A percentile compares a stretch with the other conserved stretches of the same genome.
phyloP scores from a whole-genome alignment of 2,797 vertebrate species.

The Sternotherus odoratus region DNA sequence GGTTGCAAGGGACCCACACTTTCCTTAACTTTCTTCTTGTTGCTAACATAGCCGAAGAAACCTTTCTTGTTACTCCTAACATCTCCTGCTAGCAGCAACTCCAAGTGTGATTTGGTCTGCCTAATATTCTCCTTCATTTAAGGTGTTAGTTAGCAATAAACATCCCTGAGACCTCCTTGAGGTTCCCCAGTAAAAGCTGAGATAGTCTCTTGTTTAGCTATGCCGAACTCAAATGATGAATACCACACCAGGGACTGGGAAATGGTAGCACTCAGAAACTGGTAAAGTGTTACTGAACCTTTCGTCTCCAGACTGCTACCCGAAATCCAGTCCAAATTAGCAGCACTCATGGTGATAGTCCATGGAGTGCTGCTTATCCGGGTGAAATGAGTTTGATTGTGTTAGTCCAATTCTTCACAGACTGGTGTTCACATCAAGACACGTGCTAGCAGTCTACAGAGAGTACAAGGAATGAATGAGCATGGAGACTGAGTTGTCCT shows the following conservation, averaged over 20 bases:
- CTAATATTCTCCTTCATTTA: not conserved
- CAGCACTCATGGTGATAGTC: not conserved
- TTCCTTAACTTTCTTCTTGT: no score
- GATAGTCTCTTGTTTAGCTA: rapidly evolving
- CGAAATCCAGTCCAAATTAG: not conserved
- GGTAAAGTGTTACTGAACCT: not conserved
- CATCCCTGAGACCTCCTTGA: not conserved
- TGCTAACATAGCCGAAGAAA: no score
- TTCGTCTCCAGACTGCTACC: not conserved
- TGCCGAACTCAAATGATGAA: not conserved
- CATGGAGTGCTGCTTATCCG: no score
- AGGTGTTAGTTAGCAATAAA: not conserved
- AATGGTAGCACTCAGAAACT: not conserved
- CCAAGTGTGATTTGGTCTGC: no score
- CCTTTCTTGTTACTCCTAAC: no score
- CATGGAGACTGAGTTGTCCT: rapidly evolving
- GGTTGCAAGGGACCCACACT: no score
- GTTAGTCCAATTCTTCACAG: rapidly evolving
- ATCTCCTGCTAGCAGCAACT: no score
- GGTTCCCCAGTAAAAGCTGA: not conserved
- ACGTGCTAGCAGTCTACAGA: rapidly evolving
- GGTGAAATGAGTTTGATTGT: not conserved
- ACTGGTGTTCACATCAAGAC: not conserved
- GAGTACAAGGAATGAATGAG: not conserved
- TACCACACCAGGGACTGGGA: rapidly evolving